A percentile compares a stretch with the other conserved stretches of the same genome.
These are phyloP conservation scores for Hemiscyllium ocellatum DNA, from an alignment of 2,113 vertebrate genomes.

Conservation along the genomic window DNA sequence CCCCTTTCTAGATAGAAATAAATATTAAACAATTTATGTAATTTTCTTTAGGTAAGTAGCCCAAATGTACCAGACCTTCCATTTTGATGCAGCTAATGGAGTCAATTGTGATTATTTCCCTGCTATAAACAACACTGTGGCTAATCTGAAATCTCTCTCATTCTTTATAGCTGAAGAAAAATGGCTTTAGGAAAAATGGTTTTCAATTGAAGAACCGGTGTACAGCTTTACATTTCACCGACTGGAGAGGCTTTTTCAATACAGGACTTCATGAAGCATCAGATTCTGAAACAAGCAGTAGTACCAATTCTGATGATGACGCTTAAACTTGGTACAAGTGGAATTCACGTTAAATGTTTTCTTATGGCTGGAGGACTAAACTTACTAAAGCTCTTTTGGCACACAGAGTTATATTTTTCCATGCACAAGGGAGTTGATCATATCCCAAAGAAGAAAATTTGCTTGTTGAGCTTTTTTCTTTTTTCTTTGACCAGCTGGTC, in stretches of 20 bases:
- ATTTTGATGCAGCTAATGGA: not conserved
- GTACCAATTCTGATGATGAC: conserved; percentile 89
- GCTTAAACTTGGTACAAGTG: conserved; percentile 66
- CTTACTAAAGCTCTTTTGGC: conserved; percentile 44
- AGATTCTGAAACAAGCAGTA: conserved; percentile 91
- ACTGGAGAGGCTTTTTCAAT: conserved; percentile 87
- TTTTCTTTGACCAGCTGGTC: conserved; percentile 46
- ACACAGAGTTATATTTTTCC: conserved; percentile 59
- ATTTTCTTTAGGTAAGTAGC: not conserved
- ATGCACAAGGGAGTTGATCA: conserved; percentile 90
- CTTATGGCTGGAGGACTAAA: conserved; percentile 36
- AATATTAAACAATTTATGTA: not conserved
- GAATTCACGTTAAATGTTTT: conserved; percentile 30
- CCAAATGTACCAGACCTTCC: not conserved
- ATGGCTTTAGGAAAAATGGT: conserved; percentile 83
- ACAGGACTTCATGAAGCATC: conserved; percentile 77
- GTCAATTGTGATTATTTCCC: not conserved
- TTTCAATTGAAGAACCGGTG: conserved; percentile 70
- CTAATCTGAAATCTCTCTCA: not conserved
- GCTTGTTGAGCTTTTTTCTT: conserved; percentile 65
- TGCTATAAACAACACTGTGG: not conserved
- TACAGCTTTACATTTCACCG: conserved; percentile 76
- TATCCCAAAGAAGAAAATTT: conserved; percentile 64
- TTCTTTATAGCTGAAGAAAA: conserved; percentile 79
- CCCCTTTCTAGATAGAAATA: not conserved